Percentiles rank a stretch among this genome's conserved stretches.
These are phyloP conservation scores for Sericinus montela DNA, from an alignment of 2,888 invertebrate species.

Conservation along the genomic window DNA sequence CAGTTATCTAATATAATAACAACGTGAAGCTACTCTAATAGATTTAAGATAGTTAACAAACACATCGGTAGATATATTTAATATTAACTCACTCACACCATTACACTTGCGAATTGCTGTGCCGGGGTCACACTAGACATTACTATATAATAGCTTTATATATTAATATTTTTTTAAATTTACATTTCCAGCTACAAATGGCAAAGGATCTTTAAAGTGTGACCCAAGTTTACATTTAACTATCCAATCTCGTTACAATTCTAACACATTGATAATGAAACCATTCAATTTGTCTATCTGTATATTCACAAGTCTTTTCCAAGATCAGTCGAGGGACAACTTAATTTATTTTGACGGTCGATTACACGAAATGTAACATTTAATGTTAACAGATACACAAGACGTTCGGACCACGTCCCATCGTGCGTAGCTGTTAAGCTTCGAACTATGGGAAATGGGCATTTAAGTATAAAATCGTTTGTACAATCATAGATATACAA, in stretches of 20 bases:
- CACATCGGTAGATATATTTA: slow-evolving; percentile 4
- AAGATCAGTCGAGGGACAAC: background rate
- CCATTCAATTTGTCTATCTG: background rate
- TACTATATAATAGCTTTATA: too few relatives aligned
- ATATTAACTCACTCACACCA: background rate
- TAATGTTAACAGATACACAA: background rate
- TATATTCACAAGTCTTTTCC: slow-evolving; percentile 1
- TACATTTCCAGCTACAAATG: background rate
- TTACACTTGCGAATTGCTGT: background rate
- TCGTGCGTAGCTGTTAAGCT: background rate
- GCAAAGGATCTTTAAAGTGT: background rate
- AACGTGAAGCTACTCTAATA: slow-evolving; percentile 5
- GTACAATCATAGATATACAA: background rate
- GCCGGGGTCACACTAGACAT: slow-evolving; percentile 2
- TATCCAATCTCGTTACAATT: background rate
- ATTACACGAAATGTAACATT: slow-evolving; percentile 8
- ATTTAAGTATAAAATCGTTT: background rate
- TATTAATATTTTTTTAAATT: too few relatives aligned
- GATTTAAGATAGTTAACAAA: background rate
- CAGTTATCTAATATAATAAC: slow-evolving; percentile 7
- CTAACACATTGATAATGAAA: background rate
- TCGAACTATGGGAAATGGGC: background rate
- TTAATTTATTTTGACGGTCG: background rate
- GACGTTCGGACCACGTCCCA: background rate
- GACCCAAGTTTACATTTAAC: slow-evolving; percentile 1